These are phyloP conservation scores for Myiotriccus ornatus DNA, from an alignment of 2,797 vertebrate species.

Conservation along the genomic window DNA sequence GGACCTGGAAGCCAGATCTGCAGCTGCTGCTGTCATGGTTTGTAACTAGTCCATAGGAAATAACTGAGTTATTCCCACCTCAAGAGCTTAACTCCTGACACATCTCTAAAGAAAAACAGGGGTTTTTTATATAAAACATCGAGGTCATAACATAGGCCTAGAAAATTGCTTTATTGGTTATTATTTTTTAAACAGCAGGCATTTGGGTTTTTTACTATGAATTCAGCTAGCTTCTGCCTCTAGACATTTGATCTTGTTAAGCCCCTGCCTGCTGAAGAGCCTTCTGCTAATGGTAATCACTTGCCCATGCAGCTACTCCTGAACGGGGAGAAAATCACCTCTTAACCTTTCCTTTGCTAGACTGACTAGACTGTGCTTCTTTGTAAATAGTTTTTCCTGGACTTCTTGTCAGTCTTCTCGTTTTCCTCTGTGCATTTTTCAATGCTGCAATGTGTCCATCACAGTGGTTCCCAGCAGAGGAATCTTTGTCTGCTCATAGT, in stretches of 20 bases:
- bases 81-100: background rate
- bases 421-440: background rate
- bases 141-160: background rate
- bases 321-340: background rate
- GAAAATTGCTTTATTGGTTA: background rate
- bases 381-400: background rate
- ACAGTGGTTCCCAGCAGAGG: accelerated
- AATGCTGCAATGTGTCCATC: background rate
- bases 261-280: background rate
- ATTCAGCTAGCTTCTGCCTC: background rate
- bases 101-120: background rate
- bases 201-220: background rate
- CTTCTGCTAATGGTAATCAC: background rate
- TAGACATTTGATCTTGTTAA: background rate
- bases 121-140: background rate
- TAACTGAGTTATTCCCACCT: background rate
- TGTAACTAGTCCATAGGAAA: background rate
- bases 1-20: background rate
- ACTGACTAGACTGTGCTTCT: background rate
- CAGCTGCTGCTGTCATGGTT: background rate
- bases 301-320: background rate
- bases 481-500: background rate
- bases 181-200: background rate
- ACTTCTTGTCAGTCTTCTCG: background rate
- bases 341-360: background rate